These are phyloP conservation scores for Spongilla lacustris DNA, from an alignment of 37 sponge, comb jelly and placozoan species.

Conservation along the genomic window DNA sequence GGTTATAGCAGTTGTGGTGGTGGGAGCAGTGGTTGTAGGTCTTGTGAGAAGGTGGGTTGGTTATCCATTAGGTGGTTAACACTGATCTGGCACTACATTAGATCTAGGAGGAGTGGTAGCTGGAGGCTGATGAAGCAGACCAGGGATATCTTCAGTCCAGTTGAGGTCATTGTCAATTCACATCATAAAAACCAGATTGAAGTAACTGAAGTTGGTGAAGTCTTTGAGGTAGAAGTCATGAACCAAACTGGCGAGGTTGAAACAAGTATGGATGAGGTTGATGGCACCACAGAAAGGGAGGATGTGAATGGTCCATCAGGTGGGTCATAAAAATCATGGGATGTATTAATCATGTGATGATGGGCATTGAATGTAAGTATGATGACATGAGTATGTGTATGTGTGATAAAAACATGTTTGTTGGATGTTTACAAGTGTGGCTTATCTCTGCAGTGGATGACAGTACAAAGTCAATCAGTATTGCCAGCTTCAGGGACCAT, in stretches of 20 bases:
- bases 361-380: background rate
- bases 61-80: background rate
- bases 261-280: background rate
- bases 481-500: conserved; percentile 41
- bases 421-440: no score
- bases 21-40: background rate
- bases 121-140: background rate
- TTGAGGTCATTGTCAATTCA: background rate
- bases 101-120: background rate
- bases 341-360: background rate
- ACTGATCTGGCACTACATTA: background rate
- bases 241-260: background rate
- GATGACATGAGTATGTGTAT: no score
- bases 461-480: conserved; percentile 48
- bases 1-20: background rate
- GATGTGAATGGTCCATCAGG: background rate
- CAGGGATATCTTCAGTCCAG: background rate
- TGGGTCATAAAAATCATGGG: background rate
- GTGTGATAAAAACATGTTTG: no score
- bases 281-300: background rate
- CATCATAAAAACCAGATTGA: background rate
- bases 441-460: conserved; percentile 40
- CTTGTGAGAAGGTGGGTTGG: background rate
- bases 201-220: background rate
- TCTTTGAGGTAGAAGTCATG: background rate